Conservation (phyloP, 2,797 vertebrate genomes). For the Lycodopsis pacificus region DNA sequence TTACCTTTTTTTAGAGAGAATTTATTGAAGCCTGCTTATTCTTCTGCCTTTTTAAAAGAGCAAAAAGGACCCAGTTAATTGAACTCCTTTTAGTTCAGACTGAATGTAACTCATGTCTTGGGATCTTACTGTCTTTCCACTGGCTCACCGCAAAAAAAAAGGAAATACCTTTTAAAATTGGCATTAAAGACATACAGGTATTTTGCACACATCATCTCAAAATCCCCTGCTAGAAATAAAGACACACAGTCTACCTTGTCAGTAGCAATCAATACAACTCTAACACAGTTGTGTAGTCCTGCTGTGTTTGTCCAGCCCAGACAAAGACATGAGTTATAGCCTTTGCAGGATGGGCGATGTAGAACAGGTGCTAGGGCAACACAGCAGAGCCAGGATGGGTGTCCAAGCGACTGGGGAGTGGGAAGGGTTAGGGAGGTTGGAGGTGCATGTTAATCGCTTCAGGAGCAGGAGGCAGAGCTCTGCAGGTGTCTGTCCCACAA, state of each 20-base stretch:
- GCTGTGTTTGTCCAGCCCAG: slow-evolving; percentile 37
- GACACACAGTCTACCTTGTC: slow-evolving; percentile 13
- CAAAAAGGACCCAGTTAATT: too few relatives aligned
- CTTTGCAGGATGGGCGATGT: slow-evolving; percentile 69
- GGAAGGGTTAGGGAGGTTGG: slow-evolving; percentile 67
- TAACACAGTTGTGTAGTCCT: slow-evolving; percentile 37
- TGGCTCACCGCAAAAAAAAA: neutral
- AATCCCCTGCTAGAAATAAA: slow-evolving; percentile 5
- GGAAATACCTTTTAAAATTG: neutral
- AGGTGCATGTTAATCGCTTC: slow-evolving; percentile 82
- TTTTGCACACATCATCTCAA: slow-evolving; percentile 5
- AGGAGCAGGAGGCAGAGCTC: slow-evolving; percentile 69
- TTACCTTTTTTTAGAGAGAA: neutral
- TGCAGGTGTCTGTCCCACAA: slow-evolving; percentile 84
- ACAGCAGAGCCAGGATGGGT: slow-evolving; percentile 66
- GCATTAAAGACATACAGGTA: neutral
- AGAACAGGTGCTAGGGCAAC: slow-evolving; percentile 78
- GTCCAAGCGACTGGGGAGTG: slow-evolving; percentile 48
- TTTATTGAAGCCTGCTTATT: neutral
- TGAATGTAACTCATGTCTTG: neutral
- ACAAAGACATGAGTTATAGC: slow-evolving; percentile 76
- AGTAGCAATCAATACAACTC: slow-evolving; percentile 33
- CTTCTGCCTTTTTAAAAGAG: neutral
- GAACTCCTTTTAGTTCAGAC: too few relatives aligned
- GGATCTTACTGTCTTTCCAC: neutral